A percentile compares a stretch with the other conserved stretches of the same genome.
Conservation (phyloP, 2,888 invertebrate species). For the Gari tellinella region DNA sequence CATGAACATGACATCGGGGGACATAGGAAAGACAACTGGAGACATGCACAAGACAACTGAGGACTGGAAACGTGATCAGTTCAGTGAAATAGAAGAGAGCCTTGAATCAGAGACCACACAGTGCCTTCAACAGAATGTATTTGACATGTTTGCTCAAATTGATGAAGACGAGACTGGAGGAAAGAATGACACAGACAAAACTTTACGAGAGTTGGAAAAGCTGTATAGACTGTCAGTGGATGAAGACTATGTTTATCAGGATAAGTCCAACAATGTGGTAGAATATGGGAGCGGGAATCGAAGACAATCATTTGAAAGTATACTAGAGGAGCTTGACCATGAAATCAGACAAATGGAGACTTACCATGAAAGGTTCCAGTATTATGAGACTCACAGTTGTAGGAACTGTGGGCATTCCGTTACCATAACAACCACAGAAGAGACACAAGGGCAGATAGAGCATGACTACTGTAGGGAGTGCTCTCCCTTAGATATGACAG, state of each 20-base stretch:
- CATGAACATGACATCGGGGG: too few species aligned
- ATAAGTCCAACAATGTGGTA: background rate
- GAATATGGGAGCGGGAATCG: background rate
- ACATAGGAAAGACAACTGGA: too few species aligned
- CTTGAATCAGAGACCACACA: too few species aligned
- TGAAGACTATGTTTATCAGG: constrained; percentile 13
- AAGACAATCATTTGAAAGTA: background rate
- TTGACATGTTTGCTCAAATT: constrained; percentile 30
- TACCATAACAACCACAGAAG: constrained; percentile 9
- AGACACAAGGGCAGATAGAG: background rate
- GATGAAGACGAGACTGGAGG: constrained; percentile 4
- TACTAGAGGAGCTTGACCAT: constrained; percentile 22
- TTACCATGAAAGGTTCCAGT: constrained; percentile 5
- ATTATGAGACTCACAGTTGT: constrained; percentile 38
- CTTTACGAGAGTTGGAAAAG: constrained; percentile 39
- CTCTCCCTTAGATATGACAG: constrained; percentile 50
- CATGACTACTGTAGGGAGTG: constrained; percentile 53
- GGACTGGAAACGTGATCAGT: too few species aligned
- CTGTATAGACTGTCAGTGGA: constrained; percentile 31
- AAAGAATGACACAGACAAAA: background rate
- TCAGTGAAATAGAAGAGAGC: too few species aligned
- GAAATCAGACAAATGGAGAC: constrained; percentile 23
- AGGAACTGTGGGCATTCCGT: constrained; percentile 47
- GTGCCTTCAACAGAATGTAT: background rate
- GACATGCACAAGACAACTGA: too few species aligned